These are phyloP conservation scores for Aphis craccivora DNA, from an alignment of 1,140 invertebrate species.

Conservation along the genomic window DNA sequence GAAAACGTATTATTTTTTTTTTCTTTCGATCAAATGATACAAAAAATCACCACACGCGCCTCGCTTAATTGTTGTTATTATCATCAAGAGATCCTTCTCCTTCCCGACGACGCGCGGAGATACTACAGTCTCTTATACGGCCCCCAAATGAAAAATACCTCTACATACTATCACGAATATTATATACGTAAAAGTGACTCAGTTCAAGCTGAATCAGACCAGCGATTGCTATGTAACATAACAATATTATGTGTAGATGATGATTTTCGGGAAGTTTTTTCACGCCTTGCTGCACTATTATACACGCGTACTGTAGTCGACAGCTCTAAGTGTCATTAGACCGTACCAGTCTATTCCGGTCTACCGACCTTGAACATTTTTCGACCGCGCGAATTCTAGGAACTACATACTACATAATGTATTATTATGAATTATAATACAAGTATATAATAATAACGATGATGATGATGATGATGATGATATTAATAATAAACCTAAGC, in stretches of 20 bases:
- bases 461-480: too few relatives aligned
- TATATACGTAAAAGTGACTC: background rate
- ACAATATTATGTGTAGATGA: background rate
- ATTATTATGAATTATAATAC: background rate
- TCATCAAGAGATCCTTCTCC: background rate
- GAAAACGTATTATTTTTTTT: background rate
- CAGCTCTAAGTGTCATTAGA: background rate
- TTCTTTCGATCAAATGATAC: background rate
- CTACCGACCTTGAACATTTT: background rate
- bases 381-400: background rate
- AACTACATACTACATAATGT: background rate
- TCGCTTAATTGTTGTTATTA: background rate
- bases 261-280: slow-evolving; percentile 8
- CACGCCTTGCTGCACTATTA: background rate
- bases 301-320: background rate
- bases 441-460: too few relatives aligned
- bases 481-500: background rate
- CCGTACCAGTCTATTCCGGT: slow-evolving; percentile 35
- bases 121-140: background rate
- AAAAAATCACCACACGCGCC: background rate
- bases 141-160: too few relatives aligned
- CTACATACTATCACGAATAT: too few relatives aligned
- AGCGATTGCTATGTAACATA: background rate
- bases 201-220: background rate
- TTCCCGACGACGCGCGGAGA: too few relatives aligned